Evolutionary conservation across 2,113 vertebrate genomes (phyloP).

Genomic region (Atlantisia rogersi): DNA sequence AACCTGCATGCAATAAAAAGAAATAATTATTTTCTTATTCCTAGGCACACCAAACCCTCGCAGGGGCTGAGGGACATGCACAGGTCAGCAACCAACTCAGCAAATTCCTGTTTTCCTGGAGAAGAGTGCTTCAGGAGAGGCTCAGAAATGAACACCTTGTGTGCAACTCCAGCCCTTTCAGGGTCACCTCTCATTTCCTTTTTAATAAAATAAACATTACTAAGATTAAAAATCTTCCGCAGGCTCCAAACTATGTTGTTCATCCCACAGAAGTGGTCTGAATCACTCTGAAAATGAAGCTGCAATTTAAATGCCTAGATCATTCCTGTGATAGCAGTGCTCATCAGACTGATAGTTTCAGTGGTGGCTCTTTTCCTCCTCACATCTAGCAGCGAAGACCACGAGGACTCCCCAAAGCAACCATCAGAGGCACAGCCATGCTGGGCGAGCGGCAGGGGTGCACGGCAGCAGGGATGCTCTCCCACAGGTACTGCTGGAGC

Average conservation of each 20-base stretch:
- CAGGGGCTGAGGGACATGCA: background rate
- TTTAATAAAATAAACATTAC: constrained; percentile 59
- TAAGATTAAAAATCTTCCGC: background rate
- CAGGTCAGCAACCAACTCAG: background rate
- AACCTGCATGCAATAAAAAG: constrained; percentile 30
- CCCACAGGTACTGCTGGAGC: background rate
- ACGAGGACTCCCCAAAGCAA: fast-evolving
- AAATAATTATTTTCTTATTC: constrained; percentile 39
- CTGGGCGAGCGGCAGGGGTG: fast-evolving
- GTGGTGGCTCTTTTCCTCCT: background rate
- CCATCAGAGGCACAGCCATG: background rate
- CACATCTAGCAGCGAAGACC: background rate
- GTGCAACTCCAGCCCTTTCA: background rate
- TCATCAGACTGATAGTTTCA: background rate
- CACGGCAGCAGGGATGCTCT: background rate
- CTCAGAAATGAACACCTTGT: background rate
- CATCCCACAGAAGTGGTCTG: background rate
- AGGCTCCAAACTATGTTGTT: background rate
- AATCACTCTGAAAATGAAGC: background rate
- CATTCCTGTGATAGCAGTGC: background rate
- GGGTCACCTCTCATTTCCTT: constrained; percentile 58
- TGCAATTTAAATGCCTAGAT: background rate
- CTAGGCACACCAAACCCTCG: background rate
- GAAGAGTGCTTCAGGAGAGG: background rate
- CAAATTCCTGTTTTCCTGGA: constrained; percentile 17